Evolutionary conservation across 2,797 vertebrate genomes (phyloP), one percentile per base, ranked within the genome.

Genomic region (Lithobates pipiens): DNA sequence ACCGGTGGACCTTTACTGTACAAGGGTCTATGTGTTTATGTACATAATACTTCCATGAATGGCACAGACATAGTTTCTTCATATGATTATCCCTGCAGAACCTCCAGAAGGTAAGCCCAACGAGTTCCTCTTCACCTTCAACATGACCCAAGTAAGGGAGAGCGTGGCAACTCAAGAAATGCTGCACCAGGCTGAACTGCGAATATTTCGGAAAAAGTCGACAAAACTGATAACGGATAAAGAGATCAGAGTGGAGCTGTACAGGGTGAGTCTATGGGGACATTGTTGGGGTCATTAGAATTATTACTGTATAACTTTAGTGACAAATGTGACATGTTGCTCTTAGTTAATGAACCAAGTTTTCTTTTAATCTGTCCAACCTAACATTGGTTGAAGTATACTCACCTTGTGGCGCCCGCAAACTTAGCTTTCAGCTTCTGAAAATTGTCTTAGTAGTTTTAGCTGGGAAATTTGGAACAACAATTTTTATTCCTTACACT

Each of bases 231-330:
- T n/a, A 1, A 0, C 1, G 0, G 50, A 15, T 0, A 0, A 0
- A 0, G 90, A 95, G 69, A 91, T 96, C 90, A 91, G 96, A 0
- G 91, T 98, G 89, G 97, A 98, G 88, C 94, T 98, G 27, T 97
- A 97, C 90, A 89, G 89, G 92, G 93, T 94, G 78, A 25, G 72
- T 3, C 1, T 11, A 0, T 25, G 67, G 25, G 27, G 44, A 3
- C 25, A 57, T 5, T 5, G 1, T 57, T 39, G 63, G 21, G 39
- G 44, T 76, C 21, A 10, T 42, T n/a, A n/a, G 18, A 1, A 23
- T 15, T 44, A 21, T 21, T 23, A 18, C 10, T 11, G 27, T 10
- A 3, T 50, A 50, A 50, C 46, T 57, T 3, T 8, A 5, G 1
- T 57, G 54, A 57, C 21, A 23, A 57, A 57, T 57, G 54, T 57